phyloP scores from a whole-genome alignment of 1,140 invertebrate genomes.

The Pararge aegeria region DNA sequence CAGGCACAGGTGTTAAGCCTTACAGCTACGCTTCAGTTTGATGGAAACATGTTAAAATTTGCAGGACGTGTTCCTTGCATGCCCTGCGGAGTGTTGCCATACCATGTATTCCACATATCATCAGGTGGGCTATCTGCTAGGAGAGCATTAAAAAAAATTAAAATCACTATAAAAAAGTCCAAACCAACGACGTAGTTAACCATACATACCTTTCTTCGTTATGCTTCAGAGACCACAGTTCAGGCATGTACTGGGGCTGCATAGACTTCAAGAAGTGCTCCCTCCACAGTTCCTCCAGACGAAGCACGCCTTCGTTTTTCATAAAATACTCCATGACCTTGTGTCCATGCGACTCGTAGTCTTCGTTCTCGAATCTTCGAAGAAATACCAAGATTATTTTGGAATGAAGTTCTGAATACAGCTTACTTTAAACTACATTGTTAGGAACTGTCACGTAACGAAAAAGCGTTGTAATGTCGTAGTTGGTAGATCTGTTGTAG shows the following conservation, averaged over 20 bases:
- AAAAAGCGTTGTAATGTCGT: too few species aligned
- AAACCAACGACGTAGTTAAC: neutral
- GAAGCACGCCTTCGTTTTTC: constrained; percentile 80
- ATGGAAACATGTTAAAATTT: too few species aligned
- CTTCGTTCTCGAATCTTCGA: constrained; percentile 70
- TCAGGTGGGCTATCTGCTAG: too few species aligned
- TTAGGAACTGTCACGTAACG: neutral
- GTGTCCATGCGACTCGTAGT: constrained; percentile 83
- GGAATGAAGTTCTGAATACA: neutral
- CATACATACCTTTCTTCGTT: constrained; percentile 78
- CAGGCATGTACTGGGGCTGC: constrained; percentile 86
- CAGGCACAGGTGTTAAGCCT: too few species aligned
- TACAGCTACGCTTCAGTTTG: too few species aligned
- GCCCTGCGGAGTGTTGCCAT: too few species aligned
- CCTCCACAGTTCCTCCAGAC: constrained; percentile 87
- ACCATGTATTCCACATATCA: too few species aligned
- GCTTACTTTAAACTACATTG: too few species aligned
- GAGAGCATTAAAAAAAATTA: too few species aligned
- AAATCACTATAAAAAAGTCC: too few species aligned
- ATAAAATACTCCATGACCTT: constrained; percentile 85
- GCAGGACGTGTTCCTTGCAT: too few species aligned
- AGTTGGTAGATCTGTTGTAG: too few species aligned
- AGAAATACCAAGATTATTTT: constrained; percentile 1
- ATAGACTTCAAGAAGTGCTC: constrained; percentile 88
- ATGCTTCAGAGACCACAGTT: constrained; percentile 88